These are phyloP conservation scores for Philaethria dido DNA, from an alignment of 2,888 invertebrate species.

Conservation along the genomic window DNA sequence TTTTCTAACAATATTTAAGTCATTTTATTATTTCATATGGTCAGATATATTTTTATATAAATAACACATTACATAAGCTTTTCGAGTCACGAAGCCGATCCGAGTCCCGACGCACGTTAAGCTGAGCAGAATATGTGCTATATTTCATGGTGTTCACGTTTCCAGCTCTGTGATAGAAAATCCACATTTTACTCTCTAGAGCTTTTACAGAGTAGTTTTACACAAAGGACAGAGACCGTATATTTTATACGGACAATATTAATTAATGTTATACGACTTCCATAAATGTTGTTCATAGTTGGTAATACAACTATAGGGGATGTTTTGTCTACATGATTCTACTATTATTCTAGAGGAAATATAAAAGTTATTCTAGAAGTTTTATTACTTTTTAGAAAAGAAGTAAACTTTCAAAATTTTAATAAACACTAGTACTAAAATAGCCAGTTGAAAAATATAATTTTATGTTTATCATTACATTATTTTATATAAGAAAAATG, in stretches of 20 bases:
- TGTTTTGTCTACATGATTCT: not conserved
- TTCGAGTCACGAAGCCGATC: constrained; percentile 25
- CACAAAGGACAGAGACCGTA: not conserved
- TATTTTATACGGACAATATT: constrained; percentile 10
- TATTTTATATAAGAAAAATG: too few relatives aligned
- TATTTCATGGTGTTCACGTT: constrained; percentile 33
- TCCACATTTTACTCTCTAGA: constrained; percentile 26
- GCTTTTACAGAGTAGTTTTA: constrained; percentile 15
- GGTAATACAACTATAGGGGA: not conserved
- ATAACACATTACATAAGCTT: constrained; percentile 23
- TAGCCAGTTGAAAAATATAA: too few relatives aligned
- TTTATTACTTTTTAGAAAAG: too few relatives aligned
- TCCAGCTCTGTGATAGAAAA: constrained; percentile 30
- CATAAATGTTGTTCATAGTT: not conserved
- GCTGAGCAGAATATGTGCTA: constrained; percentile 29
- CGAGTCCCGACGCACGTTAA: constrained; percentile 28
- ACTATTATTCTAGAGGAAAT: not conserved
- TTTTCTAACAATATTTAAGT: not conserved
- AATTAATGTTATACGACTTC: constrained; percentile 5
- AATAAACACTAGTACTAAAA: too few relatives aligned
- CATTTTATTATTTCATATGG: not conserved
- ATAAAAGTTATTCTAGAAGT: not conserved
- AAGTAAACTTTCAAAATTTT: too few relatives aligned
- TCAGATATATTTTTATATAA: constrained; percentile 17
- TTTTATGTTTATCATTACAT: too few relatives aligned